Evolutionary conservation across 1,140 invertebrate species (phyloP).

Genomic region (Achatina immaculata): DNA sequence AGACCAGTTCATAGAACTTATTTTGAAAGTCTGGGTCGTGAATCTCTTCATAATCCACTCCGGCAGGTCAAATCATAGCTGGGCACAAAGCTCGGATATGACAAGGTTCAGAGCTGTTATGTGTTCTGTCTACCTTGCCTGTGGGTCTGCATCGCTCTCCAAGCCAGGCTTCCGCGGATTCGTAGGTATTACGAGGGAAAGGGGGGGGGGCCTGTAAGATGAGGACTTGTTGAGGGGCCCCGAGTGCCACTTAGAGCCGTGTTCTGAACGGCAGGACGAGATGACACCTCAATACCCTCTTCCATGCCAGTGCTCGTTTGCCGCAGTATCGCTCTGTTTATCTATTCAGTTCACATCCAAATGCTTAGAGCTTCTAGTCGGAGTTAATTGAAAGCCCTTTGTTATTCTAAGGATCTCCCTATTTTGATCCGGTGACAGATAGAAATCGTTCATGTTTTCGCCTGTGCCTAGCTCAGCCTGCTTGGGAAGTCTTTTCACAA

Average conservation of each 20-base stretch:
- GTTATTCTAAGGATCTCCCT: constrained; percentile 23
- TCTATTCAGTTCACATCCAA: constrained; percentile 32
- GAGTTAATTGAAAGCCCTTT: constrained; percentile 34
- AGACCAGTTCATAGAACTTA: background rate
- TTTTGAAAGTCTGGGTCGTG: background rate
- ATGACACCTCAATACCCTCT: constrained; percentile 28
- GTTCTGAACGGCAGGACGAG: constrained; percentile 14
- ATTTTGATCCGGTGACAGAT: constrained; percentile 30
- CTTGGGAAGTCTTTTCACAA: background rate
- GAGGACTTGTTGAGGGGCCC: constrained; percentile 8
- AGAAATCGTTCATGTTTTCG: constrained; percentile 21
- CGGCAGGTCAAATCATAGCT: constrained; percentile 5
- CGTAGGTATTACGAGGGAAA: background rate
- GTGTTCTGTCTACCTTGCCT: constrained; percentile 1
- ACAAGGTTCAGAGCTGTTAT: background rate
- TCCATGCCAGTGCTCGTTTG: background rate
- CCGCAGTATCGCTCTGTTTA: constrained; percentile 27
- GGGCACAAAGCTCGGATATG: background rate
- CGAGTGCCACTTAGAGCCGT: constrained; percentile 18
- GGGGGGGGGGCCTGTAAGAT: background rate
- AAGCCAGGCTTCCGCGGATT: background rate
- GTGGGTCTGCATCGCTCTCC: constrained; percentile 1
- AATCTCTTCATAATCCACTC: background rate
- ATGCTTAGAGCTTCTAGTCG: constrained; percentile 7
- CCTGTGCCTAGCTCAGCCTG: too few species aligned